Evolutionary conservation across 2,797 vertebrate species (phyloP).

Genomic region (Hyperoplus immaculatus): DNA sequence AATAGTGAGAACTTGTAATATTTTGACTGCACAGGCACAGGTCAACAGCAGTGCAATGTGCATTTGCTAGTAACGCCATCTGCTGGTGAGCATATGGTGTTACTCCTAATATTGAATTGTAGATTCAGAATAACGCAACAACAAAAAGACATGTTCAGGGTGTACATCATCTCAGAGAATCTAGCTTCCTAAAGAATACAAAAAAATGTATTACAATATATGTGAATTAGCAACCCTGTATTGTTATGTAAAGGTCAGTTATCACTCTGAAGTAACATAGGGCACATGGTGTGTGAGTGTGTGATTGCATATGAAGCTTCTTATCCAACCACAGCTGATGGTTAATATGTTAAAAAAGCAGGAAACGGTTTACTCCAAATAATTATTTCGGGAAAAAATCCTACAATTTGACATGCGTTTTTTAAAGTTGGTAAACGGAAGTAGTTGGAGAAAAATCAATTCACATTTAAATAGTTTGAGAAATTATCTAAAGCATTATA

Average conservation of each 20-base stretch:
- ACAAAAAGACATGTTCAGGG: background rate
- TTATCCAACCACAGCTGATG: too few relatives aligned
- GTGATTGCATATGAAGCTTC: background rate
- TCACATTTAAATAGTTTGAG: too few relatives aligned
- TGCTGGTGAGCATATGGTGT: constrained; percentile 47
- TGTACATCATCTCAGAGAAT: background rate
- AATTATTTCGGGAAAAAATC: background rate
- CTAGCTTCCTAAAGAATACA: background rate
- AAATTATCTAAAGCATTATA: too few relatives aligned
- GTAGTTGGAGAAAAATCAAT: too few relatives aligned
- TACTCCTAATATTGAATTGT: background rate
- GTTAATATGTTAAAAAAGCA: background rate
- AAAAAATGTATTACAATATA: background rate
- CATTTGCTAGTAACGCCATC: constrained; percentile 46
- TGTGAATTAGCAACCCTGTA: background rate
- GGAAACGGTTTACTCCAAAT: too few relatives aligned
- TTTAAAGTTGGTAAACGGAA: too few relatives aligned
- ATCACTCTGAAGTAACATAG: background rate
- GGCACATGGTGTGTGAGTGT: background rate
- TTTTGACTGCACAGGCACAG: background rate
- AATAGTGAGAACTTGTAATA: too few relatives aligned
- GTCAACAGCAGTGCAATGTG: background rate
- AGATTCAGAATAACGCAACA: background rate
- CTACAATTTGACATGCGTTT: background rate
- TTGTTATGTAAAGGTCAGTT: background rate